Percentiles rank a stretch among this genome's conserved stretches.
Evolutionary conservation across 2,797 vertebrate genomes (phyloP).

Genomic region (Megaceryle alcyon): DNA sequence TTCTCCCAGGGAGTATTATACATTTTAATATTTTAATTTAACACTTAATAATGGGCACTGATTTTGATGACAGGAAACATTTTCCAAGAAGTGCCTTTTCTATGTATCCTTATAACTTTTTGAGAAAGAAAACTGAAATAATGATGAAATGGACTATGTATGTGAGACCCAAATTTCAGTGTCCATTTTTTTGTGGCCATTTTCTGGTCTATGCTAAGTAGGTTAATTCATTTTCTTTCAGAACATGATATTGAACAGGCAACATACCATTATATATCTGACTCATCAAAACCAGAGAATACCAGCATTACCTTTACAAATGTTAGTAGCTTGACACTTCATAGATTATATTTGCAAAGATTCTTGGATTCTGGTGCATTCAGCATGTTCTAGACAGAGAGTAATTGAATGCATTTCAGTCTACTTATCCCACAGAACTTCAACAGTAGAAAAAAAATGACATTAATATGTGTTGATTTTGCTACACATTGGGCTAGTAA

Average conservation of each 20-base stretch:
- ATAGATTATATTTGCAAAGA: not conserved
- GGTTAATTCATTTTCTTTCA: slow-evolving; percentile 4
- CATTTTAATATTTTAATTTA: not conserved
- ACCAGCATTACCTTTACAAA: not conserved
- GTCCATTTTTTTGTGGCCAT: not conserved
- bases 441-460: not conserved
- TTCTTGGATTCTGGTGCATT: not conserved
- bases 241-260: not conserved
- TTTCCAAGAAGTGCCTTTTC: not conserved
- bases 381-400: not conserved
- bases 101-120: not conserved
- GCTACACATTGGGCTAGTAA: not conserved
- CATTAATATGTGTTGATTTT: not conserved
- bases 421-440: slow-evolving; percentile 16
- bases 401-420: slow-evolving; percentile 1
- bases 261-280: not conserved
- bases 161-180: not conserved
- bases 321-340: not conserved
- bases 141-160: not conserved
- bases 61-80: not conserved
- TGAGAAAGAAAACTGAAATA: not conserved
- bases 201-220: not conserved
- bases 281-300: not conserved
- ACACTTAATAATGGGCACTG: not conserved
- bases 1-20: not conserved